Conservation (phyloP, 1,140 invertebrate species). For the Aphelenchoides avenae region DNA sequence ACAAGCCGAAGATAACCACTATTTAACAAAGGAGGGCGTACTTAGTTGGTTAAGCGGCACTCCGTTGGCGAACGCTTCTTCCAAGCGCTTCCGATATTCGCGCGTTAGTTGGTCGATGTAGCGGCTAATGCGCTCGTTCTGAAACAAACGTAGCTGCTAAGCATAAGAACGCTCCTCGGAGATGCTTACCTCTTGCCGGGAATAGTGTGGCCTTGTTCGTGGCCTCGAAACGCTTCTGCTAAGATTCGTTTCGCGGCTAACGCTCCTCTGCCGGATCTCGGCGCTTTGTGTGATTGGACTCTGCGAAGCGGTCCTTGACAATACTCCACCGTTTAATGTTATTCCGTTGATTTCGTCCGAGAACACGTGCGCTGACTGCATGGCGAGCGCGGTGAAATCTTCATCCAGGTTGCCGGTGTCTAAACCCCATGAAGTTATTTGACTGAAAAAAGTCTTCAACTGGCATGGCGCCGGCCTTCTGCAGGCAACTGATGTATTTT, state of each 20-base stretch:
- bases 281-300: neutral
- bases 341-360: conserved; percentile 14
- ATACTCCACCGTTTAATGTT: neutral
- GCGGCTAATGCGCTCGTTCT: neutral
- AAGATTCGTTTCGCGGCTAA: conserved; percentile 5
- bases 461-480: no score
- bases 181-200: no score
- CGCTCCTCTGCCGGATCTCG: conserved; percentile 3
- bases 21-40: no score
- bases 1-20: neutral
- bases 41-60: neutral
- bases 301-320: neutral
- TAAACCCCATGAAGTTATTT: conserved; percentile 14
- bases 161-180: no score
- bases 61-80: conserved; percentile 1
- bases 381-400: conserved; percentile 26
- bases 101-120: conserved; percentile 1
- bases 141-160: no score
- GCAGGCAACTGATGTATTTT: no score
- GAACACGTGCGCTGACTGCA: conserved; percentile 32
- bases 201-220: no score
- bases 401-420: conserved; percentile 35
- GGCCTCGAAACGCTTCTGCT: no score
- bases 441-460: neutral
- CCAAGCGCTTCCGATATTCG: conserved; percentile 6